Evolutionary conservation across 2,113 vertebrate genomes (phyloP).

Genomic region (Ramphastos sulfuratus): DNA sequence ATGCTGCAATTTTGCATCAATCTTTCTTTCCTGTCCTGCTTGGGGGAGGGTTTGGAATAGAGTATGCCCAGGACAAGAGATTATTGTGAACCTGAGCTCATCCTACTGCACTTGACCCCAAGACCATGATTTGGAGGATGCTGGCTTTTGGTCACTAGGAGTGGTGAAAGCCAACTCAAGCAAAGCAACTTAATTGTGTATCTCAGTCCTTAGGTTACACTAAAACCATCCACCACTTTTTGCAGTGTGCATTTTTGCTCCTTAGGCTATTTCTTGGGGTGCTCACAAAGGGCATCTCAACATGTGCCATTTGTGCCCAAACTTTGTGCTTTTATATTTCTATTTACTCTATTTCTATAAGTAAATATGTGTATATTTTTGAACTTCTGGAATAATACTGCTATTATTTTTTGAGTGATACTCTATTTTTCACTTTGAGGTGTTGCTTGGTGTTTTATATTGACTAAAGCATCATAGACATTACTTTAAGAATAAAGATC

Average conservation of each 20-base stretch:
- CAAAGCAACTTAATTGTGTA: background rate
- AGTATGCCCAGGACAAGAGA: accelerated
- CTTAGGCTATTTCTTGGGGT: background rate
- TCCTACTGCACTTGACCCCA: background rate
- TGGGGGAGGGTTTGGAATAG: background rate
- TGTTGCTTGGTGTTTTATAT: background rate
- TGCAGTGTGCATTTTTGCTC: accelerated
- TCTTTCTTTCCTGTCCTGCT: background rate
- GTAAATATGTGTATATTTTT: background rate
- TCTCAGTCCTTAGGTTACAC: background rate
- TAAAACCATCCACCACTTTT: background rate
- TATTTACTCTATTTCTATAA: background rate
- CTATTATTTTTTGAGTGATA: background rate
- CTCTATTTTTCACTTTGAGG: background rate
- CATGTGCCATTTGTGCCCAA: background rate
- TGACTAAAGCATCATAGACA: background rate
- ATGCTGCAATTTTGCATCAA: background rate
- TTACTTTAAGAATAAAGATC: background rate
- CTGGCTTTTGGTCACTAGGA: accelerated
- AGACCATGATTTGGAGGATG: background rate
- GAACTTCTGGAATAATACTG: background rate
- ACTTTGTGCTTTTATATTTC: background rate
- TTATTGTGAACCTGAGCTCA: background rate
- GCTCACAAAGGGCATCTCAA: background rate
- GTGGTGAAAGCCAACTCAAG: accelerated